Evolutionary conservation across 2,888 invertebrate genomes (phyloP).

Genomic region (Hydraecia micacea): DNA sequence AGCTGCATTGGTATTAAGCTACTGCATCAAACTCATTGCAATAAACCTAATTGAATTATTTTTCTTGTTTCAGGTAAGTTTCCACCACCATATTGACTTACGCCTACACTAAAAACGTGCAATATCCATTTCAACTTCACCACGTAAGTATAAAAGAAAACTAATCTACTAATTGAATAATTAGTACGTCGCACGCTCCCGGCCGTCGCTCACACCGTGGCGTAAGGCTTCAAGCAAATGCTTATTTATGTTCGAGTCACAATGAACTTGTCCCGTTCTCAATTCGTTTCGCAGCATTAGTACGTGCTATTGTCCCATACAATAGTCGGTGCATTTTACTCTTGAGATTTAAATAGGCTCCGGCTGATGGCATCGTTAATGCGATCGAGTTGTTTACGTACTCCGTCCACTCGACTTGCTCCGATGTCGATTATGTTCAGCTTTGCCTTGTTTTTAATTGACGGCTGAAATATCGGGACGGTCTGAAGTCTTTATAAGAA

Average conservation of each 20-base stretch:
- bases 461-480: slow-evolving; percentile 22
- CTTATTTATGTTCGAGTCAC: slow-evolving; percentile 87
- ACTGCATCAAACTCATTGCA: not conserved
- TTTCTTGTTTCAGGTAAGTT: slow-evolving; percentile 67
- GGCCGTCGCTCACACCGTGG: slow-evolving; percentile 67
- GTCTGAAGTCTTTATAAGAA: slow-evolving; percentile 22
- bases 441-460: slow-evolving; percentile 48
- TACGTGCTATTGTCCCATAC: slow-evolving; percentile 79
- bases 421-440: slow-evolving; percentile 46
- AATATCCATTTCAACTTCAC: slow-evolving; percentile 25
- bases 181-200: slow-evolving; percentile 61
- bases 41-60: not conserved
- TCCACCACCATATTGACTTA: not conserved
- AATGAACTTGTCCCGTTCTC: slow-evolving; percentile 85
- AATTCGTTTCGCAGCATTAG: slow-evolving; percentile 87
- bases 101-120: slow-evolving; percentile 1
- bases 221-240: slow-evolving; percentile 79
- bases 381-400: slow-evolving; percentile 71
- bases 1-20: too few relatives aligned
- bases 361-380: slow-evolving; percentile 74
- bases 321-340: slow-evolving; percentile 78
- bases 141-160: slow-evolving; percentile 47
- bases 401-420: slow-evolving; percentile 43
- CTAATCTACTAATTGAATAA: slow-evolving; percentile 37
- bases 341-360: slow-evolving; percentile 80